Conservation (phyloP, 2,797 vertebrate genomes). For the Miichthys miiuy region DNA sequence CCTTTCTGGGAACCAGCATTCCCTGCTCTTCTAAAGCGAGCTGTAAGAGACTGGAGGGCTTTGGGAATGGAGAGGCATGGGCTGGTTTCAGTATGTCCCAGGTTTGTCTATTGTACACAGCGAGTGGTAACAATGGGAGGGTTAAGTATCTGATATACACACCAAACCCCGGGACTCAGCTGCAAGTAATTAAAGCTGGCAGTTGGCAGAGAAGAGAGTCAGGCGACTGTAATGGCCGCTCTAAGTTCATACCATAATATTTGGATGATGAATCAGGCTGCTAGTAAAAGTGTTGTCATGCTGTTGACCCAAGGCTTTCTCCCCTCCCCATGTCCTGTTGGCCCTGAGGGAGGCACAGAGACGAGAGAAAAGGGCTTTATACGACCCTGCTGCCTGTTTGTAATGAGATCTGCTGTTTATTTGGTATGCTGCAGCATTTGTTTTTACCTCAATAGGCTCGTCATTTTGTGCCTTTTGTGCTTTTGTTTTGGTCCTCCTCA, state of each 20-base stretch:
- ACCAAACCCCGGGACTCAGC: conserved; percentile 81
- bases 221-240: conserved; percentile 81
- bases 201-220: conserved; percentile 82
- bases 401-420: conserved; percentile 71
- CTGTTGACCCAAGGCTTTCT: conserved; percentile 79
- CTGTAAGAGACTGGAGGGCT: conserved; percentile 75
- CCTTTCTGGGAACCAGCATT: conserved; percentile 79
- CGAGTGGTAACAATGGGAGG: conserved; percentile 80
- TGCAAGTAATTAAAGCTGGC: conserved; percentile 87
- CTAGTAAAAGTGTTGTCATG: conserved; percentile 80
- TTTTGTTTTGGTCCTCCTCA: conserved; percentile 16
- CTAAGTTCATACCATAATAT: conserved; percentile 82
- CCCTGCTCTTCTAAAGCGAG: conserved; percentile 68
- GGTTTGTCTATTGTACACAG: conserved; percentile 81
- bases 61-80: conserved; percentile 77
- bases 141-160: conserved; percentile 83
- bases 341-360: conserved; percentile 56
- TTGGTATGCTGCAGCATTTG: conserved; percentile 49
- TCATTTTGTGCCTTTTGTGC: conserved; percentile 15
- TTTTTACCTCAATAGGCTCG: conserved; percentile 49
- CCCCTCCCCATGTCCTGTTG: conserved; percentile 55
- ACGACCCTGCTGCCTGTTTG: conserved; percentile 58
- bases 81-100: conserved; percentile 77
- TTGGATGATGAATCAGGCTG: conserved; percentile 80
- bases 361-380: conserved; percentile 59